phyloP scores from a whole-genome alignment of 2,888 invertebrate species.

The Venusia cambrica region DNA sequence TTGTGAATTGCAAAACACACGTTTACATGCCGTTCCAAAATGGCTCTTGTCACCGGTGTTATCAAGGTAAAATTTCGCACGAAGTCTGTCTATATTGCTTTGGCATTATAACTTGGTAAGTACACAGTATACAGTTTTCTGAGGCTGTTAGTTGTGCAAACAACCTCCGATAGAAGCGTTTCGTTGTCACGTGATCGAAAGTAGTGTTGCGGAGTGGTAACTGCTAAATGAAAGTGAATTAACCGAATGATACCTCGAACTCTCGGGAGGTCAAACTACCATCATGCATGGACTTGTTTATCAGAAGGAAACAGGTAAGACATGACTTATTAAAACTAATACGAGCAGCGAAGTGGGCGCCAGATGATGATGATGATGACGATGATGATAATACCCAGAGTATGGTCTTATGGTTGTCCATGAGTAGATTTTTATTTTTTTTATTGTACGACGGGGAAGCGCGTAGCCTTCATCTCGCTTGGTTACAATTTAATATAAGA shows the following conservation, averaged over 20 bases:
- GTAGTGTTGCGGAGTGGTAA: slow-evolving; percentile 22
- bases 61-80: slow-evolving; percentile 13
- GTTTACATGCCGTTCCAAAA: slow-evolving; percentile 14
- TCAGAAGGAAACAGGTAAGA: slow-evolving; percentile 5
- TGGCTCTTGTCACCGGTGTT: slow-evolving; percentile 6
- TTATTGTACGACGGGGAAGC: too few species aligned
- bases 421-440: too few species aligned
- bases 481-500: too few species aligned
- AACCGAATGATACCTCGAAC: background rate
- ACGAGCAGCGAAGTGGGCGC: too few species aligned
- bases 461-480: too few species aligned
- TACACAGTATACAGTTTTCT: slow-evolving; percentile 10
- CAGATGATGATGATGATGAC: too few species aligned
- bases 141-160: slow-evolving; percentile 37
- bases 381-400: too few species aligned
- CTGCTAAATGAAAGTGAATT: slow-evolving; percentile 23
- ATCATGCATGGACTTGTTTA: slow-evolving; percentile 13
- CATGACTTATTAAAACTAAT: too few species aligned
- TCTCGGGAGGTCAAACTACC: background rate
- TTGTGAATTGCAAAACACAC: slow-evolving; percentile 12
- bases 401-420: too few species aligned
- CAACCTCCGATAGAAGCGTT: slow-evolving; percentile 31
- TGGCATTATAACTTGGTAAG: slow-evolving; percentile 15
- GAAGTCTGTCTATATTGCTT: slow-evolving; percentile 9
- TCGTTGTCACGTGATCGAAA: slow-evolving; percentile 35